A percentile compares a stretch with the other conserved stretches of the same genome.
phyloP scores from a whole-genome alignment of 2,797 vertebrate genomes.

The Anas bahamensis region DNA sequence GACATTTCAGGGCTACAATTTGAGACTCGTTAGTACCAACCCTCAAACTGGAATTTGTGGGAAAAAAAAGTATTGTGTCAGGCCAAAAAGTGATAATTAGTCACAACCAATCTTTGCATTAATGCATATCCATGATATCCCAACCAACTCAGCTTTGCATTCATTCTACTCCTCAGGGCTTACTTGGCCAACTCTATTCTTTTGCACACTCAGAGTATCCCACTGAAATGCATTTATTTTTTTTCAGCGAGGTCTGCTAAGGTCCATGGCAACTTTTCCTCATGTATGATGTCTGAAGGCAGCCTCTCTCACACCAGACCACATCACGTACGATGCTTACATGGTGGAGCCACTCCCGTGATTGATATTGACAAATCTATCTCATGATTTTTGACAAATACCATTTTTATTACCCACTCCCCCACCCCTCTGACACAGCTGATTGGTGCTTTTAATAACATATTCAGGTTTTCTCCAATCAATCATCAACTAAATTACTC shows the following conservation, averaged over 20 bases:
- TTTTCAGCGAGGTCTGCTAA: neutral
- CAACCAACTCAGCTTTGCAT: neutral
- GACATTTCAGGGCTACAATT: neutral
- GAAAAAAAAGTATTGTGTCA: neutral
- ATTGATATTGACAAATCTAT: neutral
- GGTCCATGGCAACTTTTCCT: neutral
- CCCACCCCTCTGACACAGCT: neutral
- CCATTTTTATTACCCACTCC: neutral
- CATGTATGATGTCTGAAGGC: neutral
- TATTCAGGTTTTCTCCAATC: slow-evolving; percentile 29
- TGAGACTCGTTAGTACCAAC: neutral
- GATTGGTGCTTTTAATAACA: neutral
- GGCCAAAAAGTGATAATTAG: neutral
- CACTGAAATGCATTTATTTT: neutral
- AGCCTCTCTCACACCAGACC: neutral
- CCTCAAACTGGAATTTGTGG: neutral
- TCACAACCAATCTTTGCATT: neutral
- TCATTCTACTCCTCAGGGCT: neutral
- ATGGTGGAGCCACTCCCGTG: neutral
- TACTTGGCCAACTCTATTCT: neutral
- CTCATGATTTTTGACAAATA: neutral
- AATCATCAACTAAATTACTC: slow-evolving; percentile 4
- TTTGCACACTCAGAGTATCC: neutral
- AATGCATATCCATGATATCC: neutral
- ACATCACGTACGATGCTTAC: neutral